These are phyloP conservation scores for Muscicapa adusta DNA, from an alignment of 2,113 vertebrate genomes.

Conservation along the genomic window DNA sequence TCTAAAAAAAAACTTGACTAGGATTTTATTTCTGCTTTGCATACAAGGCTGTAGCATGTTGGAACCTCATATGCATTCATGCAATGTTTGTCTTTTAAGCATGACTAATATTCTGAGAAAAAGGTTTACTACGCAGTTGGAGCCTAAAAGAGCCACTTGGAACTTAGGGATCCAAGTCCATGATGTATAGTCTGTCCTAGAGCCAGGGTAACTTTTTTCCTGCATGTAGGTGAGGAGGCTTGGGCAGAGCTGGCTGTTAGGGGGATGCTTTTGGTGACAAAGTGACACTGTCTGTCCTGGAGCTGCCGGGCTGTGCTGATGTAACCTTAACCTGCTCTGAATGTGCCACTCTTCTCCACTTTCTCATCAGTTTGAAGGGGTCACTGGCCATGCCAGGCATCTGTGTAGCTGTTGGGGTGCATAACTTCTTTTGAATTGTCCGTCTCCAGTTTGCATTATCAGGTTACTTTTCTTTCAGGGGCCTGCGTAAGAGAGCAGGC, in stretches of 20 bases:
- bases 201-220: not conserved
- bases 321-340: not conserved
- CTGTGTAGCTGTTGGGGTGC: not conserved
- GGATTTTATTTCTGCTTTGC: not conserved
- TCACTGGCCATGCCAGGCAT: not conserved
- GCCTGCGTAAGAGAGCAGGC: not conserved
- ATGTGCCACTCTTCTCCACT: not conserved
- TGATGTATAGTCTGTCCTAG: not conserved
- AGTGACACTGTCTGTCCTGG: not conserved
- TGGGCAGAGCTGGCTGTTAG: not conserved
- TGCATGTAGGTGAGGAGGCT: rapidly evolving
- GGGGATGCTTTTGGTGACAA: not conserved
- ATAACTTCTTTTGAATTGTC: not conserved
- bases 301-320: not conserved
- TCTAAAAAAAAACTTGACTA: not conserved
- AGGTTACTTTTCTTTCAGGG: not conserved
- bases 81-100: not conserved
- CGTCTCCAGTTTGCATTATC: not conserved
- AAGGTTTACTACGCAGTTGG: not conserved
- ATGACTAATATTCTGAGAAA: not conserved
- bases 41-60: not conserved
- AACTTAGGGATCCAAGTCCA: not conserved
- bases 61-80: not conserved
- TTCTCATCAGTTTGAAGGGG: not conserved
- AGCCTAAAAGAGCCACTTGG: not conserved